Evolutionary conservation across 2,113 vertebrate species (phyloP).

Genomic region (Opisthocomus hoazin): DNA sequence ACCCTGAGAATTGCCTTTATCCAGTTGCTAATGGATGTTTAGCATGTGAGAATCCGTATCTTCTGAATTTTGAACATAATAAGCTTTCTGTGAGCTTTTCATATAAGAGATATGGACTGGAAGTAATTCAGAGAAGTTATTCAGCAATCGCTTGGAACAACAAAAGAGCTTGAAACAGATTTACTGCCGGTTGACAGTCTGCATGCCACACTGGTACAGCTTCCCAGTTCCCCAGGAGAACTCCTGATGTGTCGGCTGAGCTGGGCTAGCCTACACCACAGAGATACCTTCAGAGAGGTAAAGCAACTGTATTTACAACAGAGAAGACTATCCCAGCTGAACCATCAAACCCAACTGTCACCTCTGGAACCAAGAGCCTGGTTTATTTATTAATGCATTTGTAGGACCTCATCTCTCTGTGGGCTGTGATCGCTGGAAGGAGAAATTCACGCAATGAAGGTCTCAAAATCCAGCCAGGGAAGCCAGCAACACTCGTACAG

Average conservation of each 20-base stretch:
- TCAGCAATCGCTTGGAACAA: constrained; percentile 16
- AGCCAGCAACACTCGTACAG: not conserved
- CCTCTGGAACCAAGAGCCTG: not conserved
- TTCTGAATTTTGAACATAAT: not conserved
- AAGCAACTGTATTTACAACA: not conserved
- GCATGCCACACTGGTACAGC: not conserved
- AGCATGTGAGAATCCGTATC: not conserved
- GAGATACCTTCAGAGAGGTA: not conserved
- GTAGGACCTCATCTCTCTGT: not conserved
- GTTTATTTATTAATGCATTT: not conserved
- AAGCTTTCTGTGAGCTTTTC: constrained; percentile 14
- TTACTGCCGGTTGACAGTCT: not conserved
- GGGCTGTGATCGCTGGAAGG: not conserved
- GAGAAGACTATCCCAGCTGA: not conserved
- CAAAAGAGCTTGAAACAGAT: constrained; percentile 26
- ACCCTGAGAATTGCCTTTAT: not conserved
- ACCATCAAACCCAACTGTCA: not conserved
- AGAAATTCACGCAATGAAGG: not conserved
- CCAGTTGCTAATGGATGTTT: not conserved
- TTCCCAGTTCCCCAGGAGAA: not conserved
- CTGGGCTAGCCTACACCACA: not conserved
- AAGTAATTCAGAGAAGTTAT: constrained; percentile 48
- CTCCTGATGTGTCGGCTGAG: not conserved
- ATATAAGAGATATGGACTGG: not conserved
- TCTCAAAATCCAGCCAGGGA: not conserved